These are phyloP conservation scores for Aphelocoma californica DNA, from an alignment of 2,797 vertebrate species.

Conservation along the genomic window DNA sequence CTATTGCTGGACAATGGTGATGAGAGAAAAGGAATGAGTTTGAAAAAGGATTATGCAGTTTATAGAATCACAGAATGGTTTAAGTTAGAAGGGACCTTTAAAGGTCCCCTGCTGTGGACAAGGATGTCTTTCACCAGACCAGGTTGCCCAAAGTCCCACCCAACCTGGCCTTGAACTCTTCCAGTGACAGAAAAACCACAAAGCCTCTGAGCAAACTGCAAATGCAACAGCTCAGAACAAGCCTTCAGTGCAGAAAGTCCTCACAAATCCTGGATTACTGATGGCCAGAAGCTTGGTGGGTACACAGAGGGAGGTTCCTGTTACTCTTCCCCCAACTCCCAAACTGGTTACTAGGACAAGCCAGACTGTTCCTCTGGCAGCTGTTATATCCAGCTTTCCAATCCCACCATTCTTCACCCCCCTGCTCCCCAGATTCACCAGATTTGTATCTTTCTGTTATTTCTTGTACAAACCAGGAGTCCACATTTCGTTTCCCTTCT, in stretches of 20 bases:
- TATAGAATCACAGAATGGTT: not conserved
- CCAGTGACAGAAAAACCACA: not conserved
- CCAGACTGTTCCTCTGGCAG: not conserved
- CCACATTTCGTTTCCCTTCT: not conserved
- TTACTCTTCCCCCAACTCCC: not conserved
- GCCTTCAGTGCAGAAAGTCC: not conserved
- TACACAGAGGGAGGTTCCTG: not conserved
- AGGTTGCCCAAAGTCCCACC: not conserved
- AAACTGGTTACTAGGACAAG: not conserved
- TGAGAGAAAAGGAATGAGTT: not conserved
- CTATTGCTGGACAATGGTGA: not conserved
- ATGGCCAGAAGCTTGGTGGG: not conserved
- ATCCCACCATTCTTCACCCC: not conserved
- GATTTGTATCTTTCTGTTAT: not conserved
- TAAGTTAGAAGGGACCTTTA: not conserved
- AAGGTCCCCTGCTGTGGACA: not conserved
- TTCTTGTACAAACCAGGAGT: not conserved
- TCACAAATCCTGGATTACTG: not conserved
- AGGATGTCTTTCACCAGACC: not conserved
- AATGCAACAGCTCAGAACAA: not conserved
- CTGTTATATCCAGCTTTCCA: not conserved
- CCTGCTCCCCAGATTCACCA: not conserved
- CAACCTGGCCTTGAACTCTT: not conserved
- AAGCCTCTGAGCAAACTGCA: not conserved
- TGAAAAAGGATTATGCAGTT: not conserved